Evolutionary conservation across 1,140 invertebrate genomes (phyloP).

Genomic region (Sinonovacula constricta): DNA sequence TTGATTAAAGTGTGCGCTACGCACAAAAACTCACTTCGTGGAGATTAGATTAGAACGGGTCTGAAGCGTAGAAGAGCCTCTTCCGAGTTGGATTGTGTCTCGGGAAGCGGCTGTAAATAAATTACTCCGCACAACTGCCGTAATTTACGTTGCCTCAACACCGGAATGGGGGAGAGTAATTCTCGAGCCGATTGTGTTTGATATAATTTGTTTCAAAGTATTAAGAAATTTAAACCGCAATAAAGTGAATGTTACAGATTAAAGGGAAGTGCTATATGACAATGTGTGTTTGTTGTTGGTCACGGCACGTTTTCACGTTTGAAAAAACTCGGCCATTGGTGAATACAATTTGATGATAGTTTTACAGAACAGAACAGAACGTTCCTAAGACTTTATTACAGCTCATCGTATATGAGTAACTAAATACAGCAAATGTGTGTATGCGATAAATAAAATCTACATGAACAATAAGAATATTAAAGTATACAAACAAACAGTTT

Average conservation of each 20-base stretch:
- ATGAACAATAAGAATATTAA: no score
- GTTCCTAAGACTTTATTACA: no score
- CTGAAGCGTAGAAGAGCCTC: background rate
- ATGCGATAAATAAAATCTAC: no score
- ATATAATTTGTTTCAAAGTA: background rate
- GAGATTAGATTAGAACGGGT: background rate
- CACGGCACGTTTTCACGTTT: conserved; percentile 15
- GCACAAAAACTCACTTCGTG: background rate
- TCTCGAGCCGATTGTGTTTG: background rate
- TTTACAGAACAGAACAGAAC: no score
- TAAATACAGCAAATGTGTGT: no score
- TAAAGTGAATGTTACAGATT: background rate
- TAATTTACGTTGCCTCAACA: background rate
- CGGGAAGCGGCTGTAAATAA: background rate
- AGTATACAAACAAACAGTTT: no score
- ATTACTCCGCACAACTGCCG: background rate
- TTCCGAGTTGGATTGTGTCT: background rate
- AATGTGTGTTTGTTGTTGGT: conserved; percentile 16
- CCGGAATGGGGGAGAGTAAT: background rate
- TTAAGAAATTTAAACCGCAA: background rate
- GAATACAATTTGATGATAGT: no score
- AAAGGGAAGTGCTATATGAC: background rate
- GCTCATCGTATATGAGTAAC: no score
- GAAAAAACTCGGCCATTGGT: no score
- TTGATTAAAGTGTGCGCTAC: background rate